phyloP scores from a whole-genome alignment of 2,888 invertebrate species.

The Automeris io region DNA sequence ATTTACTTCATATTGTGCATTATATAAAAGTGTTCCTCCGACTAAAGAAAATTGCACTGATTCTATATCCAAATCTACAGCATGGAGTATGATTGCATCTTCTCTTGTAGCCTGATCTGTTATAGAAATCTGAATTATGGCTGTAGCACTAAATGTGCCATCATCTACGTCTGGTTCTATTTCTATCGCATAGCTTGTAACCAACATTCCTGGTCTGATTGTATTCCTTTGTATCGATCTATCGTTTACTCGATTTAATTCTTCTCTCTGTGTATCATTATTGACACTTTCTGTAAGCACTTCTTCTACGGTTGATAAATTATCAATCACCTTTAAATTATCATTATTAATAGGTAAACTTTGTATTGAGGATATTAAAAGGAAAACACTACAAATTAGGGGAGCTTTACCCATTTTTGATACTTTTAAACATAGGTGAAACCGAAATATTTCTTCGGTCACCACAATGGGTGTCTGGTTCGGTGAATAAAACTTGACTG shows the following conservation, averaged over 20 bases:
- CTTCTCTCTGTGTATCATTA: not conserved
- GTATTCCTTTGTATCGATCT: slow-evolving; percentile 18
- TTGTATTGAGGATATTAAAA: not conserved
- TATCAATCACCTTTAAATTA: not conserved
- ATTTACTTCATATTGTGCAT: slow-evolving; percentile 20
- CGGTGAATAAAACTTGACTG: slow-evolving; percentile 16
- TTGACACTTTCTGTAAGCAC: not conserved
- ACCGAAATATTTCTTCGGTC: slow-evolving; percentile 16
- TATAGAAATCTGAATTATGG: slow-evolving; percentile 28
- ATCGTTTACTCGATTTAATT: slow-evolving; percentile 4
- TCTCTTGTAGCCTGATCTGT: slow-evolving; percentile 24
- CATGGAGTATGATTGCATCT: slow-evolving; percentile 32
- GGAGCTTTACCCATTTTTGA: slow-evolving; percentile 3
- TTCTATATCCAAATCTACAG: slow-evolving; percentile 26
- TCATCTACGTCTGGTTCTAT: slow-evolving; percentile 25
- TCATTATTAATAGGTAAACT: slow-evolving; percentile 1
- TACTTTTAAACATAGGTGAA: not conserved
- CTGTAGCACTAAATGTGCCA: slow-evolving; percentile 33
- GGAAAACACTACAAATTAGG: not conserved
- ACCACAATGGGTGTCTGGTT: slow-evolving; percentile 16
- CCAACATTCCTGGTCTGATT: slow-evolving; percentile 40
- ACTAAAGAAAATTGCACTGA: slow-evolving; percentile 30
- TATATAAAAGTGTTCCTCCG: slow-evolving; percentile 17
- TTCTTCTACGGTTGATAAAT: not conserved
- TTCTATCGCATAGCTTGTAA: slow-evolving; percentile 31